Base-by-base conservation (phyloP, 2,888 invertebrate species). In the Zelleria hepariella region DNA sequence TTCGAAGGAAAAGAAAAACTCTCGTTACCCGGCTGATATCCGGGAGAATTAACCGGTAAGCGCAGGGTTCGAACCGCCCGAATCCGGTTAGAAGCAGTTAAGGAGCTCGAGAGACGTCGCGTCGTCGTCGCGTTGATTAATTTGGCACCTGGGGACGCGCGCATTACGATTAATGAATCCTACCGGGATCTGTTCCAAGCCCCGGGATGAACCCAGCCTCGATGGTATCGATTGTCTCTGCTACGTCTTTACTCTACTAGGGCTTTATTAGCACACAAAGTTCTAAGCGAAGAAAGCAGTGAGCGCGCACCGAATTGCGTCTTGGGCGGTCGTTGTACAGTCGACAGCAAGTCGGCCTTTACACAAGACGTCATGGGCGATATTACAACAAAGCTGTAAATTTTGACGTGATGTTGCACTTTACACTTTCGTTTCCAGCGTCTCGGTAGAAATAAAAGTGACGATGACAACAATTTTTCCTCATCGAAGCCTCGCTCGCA, bases 121-220 rank as follows among this genome's bases (percentile, higher is more conserved):
- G 54, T 26, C 54, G 21, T 10, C 51, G 26, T 3, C 26, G 18
- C 26, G 54, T 42, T 56, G 56, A 56, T 56, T 56, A 42, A 56
- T 56, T 56, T 18, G 5, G 32, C 42, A 56, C 56, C 56, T 56
- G 56, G 56, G 42, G 56, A 56, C 15, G 32, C 24, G 56, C 32
- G 27, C 7, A 56, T 32, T 56, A 18, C 20, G 47, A 32, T 20
- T 56, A 56, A 56, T 42, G 42, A 42, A 56, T 32, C 20, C 20
- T 20, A 56, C 23, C 25, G 24, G 23, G 26, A 7, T 54, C 54
- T 15, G 54, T 7, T 18, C 15, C 32, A 42, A 42, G 10, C 15
- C 32, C 32, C 15, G 15, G 32, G 15, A 42, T 42, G 32, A 42
- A 42, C 32, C 20, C 51, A 2, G 51, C 51, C 8, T 51, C 23